Conservation (phyloP, 2,113 vertebrate species). For the Osmerus mordax region DNA sequence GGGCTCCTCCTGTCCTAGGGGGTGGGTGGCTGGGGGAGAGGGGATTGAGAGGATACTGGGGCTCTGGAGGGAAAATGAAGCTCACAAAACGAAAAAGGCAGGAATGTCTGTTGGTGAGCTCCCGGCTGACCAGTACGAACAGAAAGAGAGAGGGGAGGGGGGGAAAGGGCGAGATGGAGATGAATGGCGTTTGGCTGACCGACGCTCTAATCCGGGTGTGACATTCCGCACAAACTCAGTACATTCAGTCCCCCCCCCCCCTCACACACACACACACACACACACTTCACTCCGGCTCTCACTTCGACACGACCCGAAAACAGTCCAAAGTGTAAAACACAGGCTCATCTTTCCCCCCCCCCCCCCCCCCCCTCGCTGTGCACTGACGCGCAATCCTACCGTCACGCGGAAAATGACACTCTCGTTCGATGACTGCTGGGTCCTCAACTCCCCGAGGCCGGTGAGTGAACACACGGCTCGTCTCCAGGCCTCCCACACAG, state of each 20-base stretch:
- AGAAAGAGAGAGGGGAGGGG: constrained; percentile 21
- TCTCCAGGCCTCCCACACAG: constrained; percentile 10
- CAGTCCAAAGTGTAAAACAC: neutral
- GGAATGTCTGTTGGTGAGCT: constrained; percentile 47
- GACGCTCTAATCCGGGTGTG: constrained; percentile 44
- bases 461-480: constrained; percentile 10
- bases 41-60: neutral
- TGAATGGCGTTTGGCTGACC: constrained; percentile 14
- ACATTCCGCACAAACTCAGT: constrained; percentile 53
- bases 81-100: constrained; percentile 33
- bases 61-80: constrained; percentile 6
- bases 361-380: neutral
- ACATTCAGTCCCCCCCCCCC: constrained; percentile 32
- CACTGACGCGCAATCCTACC: neutral
- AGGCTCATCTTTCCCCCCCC: neutral
- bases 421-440: constrained; percentile 34
- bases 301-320: neutral
- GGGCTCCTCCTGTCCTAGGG: constrained; percentile 1
- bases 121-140: constrained; percentile 40
- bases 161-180: neutral
- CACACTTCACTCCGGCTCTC: neutral
- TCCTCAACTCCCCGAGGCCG: constrained; percentile 10
- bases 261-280: neutral
- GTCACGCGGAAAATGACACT: constrained; percentile 8
- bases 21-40: neutral